phyloP scores from a whole-genome alignment of 2,113 vertebrate genomes.

The Myiozetetes cayanensis region DNA sequence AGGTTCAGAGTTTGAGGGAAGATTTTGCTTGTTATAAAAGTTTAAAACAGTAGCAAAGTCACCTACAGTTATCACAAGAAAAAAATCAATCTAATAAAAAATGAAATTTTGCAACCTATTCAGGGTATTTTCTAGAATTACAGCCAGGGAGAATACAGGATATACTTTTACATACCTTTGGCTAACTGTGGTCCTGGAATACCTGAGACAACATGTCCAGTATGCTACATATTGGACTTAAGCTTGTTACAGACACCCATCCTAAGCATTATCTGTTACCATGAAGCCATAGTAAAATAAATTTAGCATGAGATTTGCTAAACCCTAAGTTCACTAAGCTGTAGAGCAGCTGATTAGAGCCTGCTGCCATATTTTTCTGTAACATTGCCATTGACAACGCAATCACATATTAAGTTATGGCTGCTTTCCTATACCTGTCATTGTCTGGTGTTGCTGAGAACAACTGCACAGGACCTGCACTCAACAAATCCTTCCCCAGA shows the following conservation, averaged over 20 bases:
- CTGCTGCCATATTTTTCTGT: neutral
- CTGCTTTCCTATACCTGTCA: neutral
- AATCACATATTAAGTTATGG: neutral
- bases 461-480: neutral
- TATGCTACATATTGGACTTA: neutral
- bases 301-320: neutral
- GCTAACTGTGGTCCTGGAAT: neutral
- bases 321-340: neutral
- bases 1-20: neutral
- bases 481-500: neutral
- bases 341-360: neutral
- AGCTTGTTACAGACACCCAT: neutral
- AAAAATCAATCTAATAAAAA: neutral
- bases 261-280: neutral
- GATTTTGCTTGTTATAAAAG: neutral
- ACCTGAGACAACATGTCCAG: neutral
- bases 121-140: neutral
- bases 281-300: neutral
- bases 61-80: neutral
- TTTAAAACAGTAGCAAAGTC: neutral
- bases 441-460: neutral
- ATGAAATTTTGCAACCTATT: neutral
- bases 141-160: neutral
- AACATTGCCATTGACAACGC: neutral
- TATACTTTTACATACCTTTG: neutral